Base-by-base conservation (phyloP, 2,797 vertebrate species). In the Denticeps clupeoides region DNA sequence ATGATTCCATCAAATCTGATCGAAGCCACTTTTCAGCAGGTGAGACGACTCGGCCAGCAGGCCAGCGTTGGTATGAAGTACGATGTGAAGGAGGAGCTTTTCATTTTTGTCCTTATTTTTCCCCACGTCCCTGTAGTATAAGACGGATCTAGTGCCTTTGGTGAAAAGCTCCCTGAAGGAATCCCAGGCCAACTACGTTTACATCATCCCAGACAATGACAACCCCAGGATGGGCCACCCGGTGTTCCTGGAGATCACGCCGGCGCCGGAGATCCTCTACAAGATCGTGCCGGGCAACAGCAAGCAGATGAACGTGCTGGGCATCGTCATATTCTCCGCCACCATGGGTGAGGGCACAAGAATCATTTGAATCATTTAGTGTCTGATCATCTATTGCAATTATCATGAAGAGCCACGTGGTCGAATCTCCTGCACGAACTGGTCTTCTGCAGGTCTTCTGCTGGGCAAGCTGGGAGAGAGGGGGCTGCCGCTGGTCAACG, bases 1-100 rank as follows among this genome's bases (percentile, higher is more conserved):
- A 91, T 91, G 89, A 88, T 91, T 63, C 89, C 89, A 4, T 87
- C 89, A 5, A 91, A 91, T 52, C 75, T 91, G 29, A 74, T 91
- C 1, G 89, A 91, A 66, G 89, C 88, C 16, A 89, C 89, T 0
- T 91, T 91, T 69, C 89, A 91, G 58, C 89, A 91, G 86, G 89
- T 89, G 55, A 82, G 82, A 48, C 5, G 5, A 41, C 4, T 35
- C n/a, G 11, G 25, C 18, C 16, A 3, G 5, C 44, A 51, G n/a
- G n/a, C n/a, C n/a, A n/a, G n/a, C n/a, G n/a, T n/a, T n/a, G n/a
- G n/a, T n/a, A n/a, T n/a, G n/a, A n/a, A n/a, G n/a, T n/a, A n/a
- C n/a, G n/a, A n/a, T n/a, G n/a, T n/a, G n/a, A n/a, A n/a, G n/a
- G n/a, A n/a, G n/a, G n/a, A n/a, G n/a, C n/a, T n/a, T n/a, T n/a